Percentiles rank a stretch among this genome's conserved stretches.
Evolutionary conservation across 1,140 invertebrate genomes (phyloP).

Genomic region (Philaenus spumarius): DNA sequence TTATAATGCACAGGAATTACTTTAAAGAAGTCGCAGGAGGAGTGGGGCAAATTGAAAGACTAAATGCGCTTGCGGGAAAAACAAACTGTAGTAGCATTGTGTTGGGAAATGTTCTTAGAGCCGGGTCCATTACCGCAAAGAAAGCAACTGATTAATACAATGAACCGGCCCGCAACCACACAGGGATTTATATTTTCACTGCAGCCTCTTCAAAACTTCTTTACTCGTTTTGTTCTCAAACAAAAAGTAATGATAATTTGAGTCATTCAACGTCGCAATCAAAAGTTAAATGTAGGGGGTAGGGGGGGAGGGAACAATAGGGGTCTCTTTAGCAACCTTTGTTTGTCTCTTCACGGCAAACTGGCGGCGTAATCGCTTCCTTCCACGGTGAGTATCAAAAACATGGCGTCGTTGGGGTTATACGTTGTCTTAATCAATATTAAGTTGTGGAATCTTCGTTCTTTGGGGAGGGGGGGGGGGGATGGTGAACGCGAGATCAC

Average conservation of each 20-base stretch:
- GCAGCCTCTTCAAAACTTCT: constrained; percentile 10
- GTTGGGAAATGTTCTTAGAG: too few relatives aligned
- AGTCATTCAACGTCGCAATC: constrained; percentile 17
- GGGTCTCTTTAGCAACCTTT: not conserved
- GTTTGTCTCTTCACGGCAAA: not conserved
- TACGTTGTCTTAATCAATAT: too few relatives aligned
- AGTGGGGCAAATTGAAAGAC: too few relatives aligned
- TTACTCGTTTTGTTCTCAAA: not conserved
- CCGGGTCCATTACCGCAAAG: constrained; percentile 12
- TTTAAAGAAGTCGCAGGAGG: too few relatives aligned
- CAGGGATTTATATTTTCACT: not conserved
- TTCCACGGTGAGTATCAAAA: not conserved
- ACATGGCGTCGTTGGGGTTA: not conserved
- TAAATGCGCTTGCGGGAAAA: too few relatives aligned
- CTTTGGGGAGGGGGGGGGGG: too few relatives aligned
- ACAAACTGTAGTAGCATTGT: too few relatives aligned
- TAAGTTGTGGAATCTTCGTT: too few relatives aligned
- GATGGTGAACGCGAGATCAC: too few relatives aligned
- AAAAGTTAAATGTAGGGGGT: constrained; percentile 19
- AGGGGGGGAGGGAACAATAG: not conserved
- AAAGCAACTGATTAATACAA: constrained; percentile 19
- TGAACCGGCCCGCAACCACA: not conserved
- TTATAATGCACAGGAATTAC: too few relatives aligned
- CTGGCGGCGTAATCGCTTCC: not conserved
- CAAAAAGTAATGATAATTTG: constrained; percentile 20